These are phyloP conservation scores for Geophilus truncorum DNA, from an alignment of 2,888 invertebrate genomes.

Conservation along the genomic window DNA sequence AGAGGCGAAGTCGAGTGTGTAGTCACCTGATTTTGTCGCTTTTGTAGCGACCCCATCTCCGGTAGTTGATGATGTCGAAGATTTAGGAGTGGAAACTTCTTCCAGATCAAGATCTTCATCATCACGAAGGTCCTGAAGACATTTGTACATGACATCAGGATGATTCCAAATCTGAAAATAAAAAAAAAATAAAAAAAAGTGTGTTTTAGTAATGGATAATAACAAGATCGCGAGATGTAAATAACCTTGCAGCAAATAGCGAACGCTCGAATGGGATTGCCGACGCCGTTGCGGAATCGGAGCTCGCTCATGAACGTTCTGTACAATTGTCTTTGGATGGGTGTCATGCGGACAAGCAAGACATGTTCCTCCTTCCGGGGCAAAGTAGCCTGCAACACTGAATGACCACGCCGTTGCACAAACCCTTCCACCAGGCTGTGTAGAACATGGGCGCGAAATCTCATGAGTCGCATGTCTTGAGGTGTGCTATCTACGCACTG, in stretches of 20 bases:
- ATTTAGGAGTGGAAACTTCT: conserved; percentile 39
- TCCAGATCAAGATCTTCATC: conserved; percentile 56
- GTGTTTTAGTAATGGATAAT: too few species aligned
- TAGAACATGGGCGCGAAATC: conserved; percentile 90
- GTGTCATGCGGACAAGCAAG: conserved; percentile 79
- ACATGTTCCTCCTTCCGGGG: conserved; percentile 96
- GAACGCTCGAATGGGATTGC: conserved; percentile 92
- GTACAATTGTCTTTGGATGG: conserved; percentile 84
- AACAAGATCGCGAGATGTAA: too few species aligned
- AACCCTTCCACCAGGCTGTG: conserved; percentile 92
- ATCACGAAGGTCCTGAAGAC: conserved; percentile 70
- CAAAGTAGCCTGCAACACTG: conserved; percentile 82
- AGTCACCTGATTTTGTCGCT: conserved; percentile 8
- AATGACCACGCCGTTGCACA: conserved; percentile 89
- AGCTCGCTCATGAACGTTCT: conserved; percentile 78
- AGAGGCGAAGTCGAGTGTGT: too few species aligned
- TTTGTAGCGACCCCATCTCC: background rate
- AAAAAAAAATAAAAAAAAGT: too few species aligned
- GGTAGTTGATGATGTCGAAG: background rate
- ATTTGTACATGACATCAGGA: conserved; percentile 85
- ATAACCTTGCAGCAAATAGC: conserved; percentile 94
- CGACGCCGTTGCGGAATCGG: conserved; percentile 33
- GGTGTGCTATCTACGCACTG: conserved; percentile 96
- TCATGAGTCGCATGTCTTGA: conserved; percentile 87
- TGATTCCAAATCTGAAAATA: conserved; percentile 85